phyloP scores from a whole-genome alignment of 2,888 invertebrate species.

The Mythimna ferrago region DNA sequence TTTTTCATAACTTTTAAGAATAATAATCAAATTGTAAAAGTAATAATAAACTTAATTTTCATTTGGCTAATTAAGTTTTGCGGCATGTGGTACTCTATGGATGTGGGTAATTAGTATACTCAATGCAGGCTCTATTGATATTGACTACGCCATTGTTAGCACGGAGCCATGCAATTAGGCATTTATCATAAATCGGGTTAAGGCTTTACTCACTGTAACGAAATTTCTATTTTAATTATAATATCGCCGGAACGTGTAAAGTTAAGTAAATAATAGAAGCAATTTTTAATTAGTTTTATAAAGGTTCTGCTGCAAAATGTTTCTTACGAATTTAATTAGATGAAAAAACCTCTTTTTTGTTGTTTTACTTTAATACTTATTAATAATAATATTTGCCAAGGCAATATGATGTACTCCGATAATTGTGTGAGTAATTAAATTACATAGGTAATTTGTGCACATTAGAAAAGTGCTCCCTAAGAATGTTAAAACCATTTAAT shows the following conservation, averaged over 20 bases:
- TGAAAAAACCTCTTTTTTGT: conserved; percentile 8
- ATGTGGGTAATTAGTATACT: no score
- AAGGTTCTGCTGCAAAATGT: conserved; percentile 11
- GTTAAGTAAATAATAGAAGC: conserved; percentile 22
- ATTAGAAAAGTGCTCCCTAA: background rate
- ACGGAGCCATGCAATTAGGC: background rate
- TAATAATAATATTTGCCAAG: background rate
- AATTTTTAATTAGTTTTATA: conserved; percentile 18
- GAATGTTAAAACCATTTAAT: background rate
- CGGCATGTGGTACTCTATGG: no score
- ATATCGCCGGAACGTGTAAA: background rate
- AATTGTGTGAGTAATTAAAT: background rate
- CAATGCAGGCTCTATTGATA: no score
- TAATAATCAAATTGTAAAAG: no score
- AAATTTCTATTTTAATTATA: background rate
- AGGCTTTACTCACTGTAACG: background rate
- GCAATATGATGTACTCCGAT: background rate
- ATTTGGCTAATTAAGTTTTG: no score
- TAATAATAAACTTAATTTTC: no score
- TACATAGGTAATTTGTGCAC: background rate
- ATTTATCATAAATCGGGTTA: background rate
- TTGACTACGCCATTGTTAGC: no score
- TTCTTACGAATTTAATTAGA: conserved; percentile 28
- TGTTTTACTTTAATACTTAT: background rate
- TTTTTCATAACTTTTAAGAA: no score